Percentiles rank a stretch among this genome's conserved stretches.
Conservation (phyloP, 2,888 invertebrate genomes). For the Sphinx pinastri region DNA sequence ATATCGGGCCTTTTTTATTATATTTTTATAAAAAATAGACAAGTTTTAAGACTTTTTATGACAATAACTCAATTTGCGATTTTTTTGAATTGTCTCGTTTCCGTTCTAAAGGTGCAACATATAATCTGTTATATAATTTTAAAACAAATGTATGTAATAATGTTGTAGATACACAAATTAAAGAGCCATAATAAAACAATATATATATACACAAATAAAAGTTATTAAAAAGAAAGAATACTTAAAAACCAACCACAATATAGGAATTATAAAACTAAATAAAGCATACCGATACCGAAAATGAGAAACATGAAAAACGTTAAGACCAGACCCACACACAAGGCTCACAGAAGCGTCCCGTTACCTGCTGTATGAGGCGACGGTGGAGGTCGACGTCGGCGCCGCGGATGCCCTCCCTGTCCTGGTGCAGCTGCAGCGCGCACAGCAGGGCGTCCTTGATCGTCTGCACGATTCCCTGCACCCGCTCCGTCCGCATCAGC, state of each 20-base stretch:
- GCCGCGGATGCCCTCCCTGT: slow-evolving; percentile 83
- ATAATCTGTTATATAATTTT: too few relatives aligned
- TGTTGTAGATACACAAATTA: too few relatives aligned
- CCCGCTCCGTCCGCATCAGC: slow-evolving; percentile 91
- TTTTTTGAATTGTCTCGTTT: too few relatives aligned
- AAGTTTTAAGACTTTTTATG: too few relatives aligned
- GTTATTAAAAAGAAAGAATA: not conserved
- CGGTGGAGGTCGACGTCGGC: slow-evolving; percentile 89
- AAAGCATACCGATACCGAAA: not conserved
- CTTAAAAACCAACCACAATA: too few relatives aligned
- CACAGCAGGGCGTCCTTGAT: slow-evolving; percentile 91
- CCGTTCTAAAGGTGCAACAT: too few relatives aligned
- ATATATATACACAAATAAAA: too few relatives aligned
- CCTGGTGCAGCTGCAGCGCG: slow-evolving; percentile 89
- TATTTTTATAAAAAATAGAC: too few relatives aligned
- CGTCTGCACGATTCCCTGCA: slow-evolving; percentile 90
- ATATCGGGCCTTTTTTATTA: too few relatives aligned
- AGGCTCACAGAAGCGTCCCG: slow-evolving; percentile 26
- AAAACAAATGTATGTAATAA: too few relatives aligned
- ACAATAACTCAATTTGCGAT: too few relatives aligned
- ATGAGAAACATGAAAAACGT: not conserved
- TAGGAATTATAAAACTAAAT: not conserved
- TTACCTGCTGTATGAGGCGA: slow-evolving; percentile 88
- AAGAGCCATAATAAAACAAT: too few relatives aligned
- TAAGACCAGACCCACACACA: slow-evolving; percentile 23